Base-by-base conservation (phyloP, 2,797 vertebrate species). In the Argya squamiceps region DNA sequence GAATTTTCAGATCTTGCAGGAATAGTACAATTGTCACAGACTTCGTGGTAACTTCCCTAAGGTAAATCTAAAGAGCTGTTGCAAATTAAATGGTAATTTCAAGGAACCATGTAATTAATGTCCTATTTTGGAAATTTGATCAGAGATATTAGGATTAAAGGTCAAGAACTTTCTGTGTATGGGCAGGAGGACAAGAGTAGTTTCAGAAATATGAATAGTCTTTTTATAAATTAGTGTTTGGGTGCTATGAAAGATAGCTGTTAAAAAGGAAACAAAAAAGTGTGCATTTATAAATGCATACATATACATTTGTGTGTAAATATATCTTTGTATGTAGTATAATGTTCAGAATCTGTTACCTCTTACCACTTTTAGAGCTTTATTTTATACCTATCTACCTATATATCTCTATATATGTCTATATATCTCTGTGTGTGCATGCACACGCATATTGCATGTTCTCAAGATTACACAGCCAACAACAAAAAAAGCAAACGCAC, bases 221-320 rank as follows among this genome's bases (percentile, higher is more conserved):
- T 19, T 68, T 53, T 70, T 67, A 20, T 63, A 55, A 70, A 50
- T 77, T 34, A 47, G 10, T 24, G 6, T 29, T 47, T 46, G 19
- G 10, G 22, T 49, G 5, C 10, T 67, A 47, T 78, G 70, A 81
- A 69, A 88, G 15, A 34, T 37, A 36, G 2, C 24, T 79, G 12
- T 53, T 80, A 8, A 27, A 73, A 88, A 71, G 32, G 29, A 53
- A 64, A 41, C 41, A 20, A 4, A 1, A 20, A 4, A 1, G 1
- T 5, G 5, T 50, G 10, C 12, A 6, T 79, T 43, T 88, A 43
- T 64, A 62, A 62, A 43, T 5, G 18, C 12, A 24, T 2, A 17
- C 2, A 3, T 22, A 34, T 3, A 18, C 5, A 20, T 11, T 12
- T 4, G 0, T 46, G 7, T 81, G 8, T 50, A 7, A 37, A 36